Evolutionary conservation across 2,797 vertebrate genomes (phyloP), one percentile per base, ranked within the genome.

Genomic region (Neopelma chrysocephalum): DNA sequence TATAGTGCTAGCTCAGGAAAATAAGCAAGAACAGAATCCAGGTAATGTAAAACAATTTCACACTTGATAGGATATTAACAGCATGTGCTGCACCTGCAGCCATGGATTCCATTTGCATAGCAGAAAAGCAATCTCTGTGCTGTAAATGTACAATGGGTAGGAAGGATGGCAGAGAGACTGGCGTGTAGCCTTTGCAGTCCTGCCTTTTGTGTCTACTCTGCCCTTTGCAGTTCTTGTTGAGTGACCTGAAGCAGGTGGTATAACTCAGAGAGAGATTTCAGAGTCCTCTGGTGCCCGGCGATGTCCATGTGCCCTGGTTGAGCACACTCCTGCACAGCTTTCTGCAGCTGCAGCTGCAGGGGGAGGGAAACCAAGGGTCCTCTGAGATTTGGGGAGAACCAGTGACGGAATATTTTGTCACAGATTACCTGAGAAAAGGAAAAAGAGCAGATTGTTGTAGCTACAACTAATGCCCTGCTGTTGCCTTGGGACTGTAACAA

Each of bases 381-480:
- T 26, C 98, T 94, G 81, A 98, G 97, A 4, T 97, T 95, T 2
- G 98, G 98, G 82, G 98, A 98, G 87, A 99, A 99, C 99, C 99
- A 99, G 6, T 96, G 98, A 14, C 98, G 97, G 96, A 99, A 99
- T 93, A 99, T 99, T 97, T 99, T 99, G 98, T 99, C 99, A 97
- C 99, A 99, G 57, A 99, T 98, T 70, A 99, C 99, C 99, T 99
- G 97, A 26, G 78, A 79, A 95, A 79, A 86, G 45, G 34, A 31
- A 69, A 82, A 90, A 73, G 68, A 84, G 31, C 34, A 66, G 51
- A 36, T 7, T 10, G 29, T 21, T 40, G 56, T 31, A 93, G 42
- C 36, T 40, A 25, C 4, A 8, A 14, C 25, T 42, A 47, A 75
- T 9, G 42, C 31, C 38, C 45, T 77, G 48, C 60, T 80, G 48